Percentiles rank a stretch among this genome's conserved stretches.
Conservation (phyloP, 2,888 invertebrate genomes). For the Rotaria socialis region DNA sequence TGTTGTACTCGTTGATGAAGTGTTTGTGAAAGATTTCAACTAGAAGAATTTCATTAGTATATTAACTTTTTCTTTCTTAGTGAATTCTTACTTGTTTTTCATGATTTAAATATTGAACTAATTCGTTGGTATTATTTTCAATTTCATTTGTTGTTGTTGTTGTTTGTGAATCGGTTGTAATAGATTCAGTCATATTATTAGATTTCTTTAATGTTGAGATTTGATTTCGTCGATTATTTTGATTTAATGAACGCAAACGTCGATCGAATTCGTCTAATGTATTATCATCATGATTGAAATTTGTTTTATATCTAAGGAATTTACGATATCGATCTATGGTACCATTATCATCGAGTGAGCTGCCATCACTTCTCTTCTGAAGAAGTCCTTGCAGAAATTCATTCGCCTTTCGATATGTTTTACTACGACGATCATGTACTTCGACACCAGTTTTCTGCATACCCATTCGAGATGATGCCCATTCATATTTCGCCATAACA, state of each 20-base stretch:
- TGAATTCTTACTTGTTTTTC: neutral
- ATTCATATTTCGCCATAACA: conserved; percentile 1
- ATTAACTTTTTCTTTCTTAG: neutral
- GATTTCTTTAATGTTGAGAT: neutral
- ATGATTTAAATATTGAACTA: neutral
- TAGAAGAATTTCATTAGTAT: neutral
- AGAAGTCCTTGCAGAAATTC: neutral
- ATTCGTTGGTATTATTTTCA: neutral
- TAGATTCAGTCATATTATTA: neutral
- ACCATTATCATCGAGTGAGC: neutral
- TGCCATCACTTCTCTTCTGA: neutral
- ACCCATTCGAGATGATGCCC: neutral
- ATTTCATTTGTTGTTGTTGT: neutral
- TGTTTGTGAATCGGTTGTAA: neutral
- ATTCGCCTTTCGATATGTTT: neutral
- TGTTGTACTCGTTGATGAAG: neutral
- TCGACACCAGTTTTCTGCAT: neutral
- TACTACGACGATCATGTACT: neutral
- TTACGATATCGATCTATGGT: neutral
- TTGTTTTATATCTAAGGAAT: neutral
- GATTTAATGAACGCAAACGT: too few species aligned
- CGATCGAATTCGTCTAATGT: too few species aligned
- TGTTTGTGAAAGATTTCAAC: neutral
- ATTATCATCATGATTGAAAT: neutral
- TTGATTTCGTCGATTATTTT: neutral